Conservation (phyloP, 2,113 vertebrate species). For the Callochromis pleurospilus region DNA sequence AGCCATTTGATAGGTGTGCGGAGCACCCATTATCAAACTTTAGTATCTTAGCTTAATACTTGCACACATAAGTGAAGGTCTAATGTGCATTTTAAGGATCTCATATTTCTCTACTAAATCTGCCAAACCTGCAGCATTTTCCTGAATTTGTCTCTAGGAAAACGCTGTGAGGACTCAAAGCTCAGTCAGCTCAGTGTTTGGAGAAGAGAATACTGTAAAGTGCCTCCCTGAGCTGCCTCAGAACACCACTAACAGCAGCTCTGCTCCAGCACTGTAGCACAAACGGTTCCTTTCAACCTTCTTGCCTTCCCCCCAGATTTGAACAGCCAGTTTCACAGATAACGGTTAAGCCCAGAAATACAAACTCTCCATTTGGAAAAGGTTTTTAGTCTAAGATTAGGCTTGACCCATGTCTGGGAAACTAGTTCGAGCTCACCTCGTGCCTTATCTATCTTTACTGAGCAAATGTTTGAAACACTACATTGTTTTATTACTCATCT, state of each 20-base stretch:
- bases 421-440: neutral
- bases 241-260: neutral
- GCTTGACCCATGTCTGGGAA: neutral
- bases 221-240: neutral
- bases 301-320: neutral
- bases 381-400: neutral
- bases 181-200: neutral
- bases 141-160: neutral
- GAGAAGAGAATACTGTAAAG: neutral
- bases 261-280: neutral
- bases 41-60: neutral
- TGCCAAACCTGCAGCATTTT: neutral
- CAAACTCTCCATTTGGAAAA: neutral
- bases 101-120: neutral
- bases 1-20: neutral
- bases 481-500: neutral
- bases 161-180: neutral
- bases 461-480: neutral
- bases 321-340: neutral
- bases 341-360: neutral
- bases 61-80: neutral
- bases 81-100: neutral
- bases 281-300: neutral
- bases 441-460: slow-evolving; percentile 35
- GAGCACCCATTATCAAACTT: neutral